A percentile compares a stretch with the other conserved stretches of the same genome.
These are phyloP conservation scores for Trichechus manatus DNA, from an alignment of 2,113 vertebrate genomes.

Conservation along the genomic window DNA sequence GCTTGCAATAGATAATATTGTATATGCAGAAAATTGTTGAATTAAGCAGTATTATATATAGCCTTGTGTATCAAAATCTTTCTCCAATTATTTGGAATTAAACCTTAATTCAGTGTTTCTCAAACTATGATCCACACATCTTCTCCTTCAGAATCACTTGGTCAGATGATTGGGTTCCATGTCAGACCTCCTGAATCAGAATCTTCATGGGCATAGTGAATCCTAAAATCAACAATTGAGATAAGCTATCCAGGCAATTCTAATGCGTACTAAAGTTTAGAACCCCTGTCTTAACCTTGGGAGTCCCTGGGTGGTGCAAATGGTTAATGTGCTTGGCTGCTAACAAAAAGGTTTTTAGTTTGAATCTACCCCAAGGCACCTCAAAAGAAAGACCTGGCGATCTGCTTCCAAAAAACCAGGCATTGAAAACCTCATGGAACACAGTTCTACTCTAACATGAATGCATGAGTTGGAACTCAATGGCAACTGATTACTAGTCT, in stretches of 20 bases:
- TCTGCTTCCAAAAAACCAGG: too few species aligned
- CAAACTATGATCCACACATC: not conserved
- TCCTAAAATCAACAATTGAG: not conserved
- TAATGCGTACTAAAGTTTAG: not conserved
- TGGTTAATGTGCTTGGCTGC: not conserved
- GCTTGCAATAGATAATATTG: slow-evolving; percentile 28
- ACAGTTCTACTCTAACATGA: not conserved
- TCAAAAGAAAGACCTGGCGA: not conserved
- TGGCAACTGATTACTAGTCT: not conserved
- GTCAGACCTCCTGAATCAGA: not conserved
- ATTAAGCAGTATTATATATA: not conserved
- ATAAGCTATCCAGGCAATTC: not conserved
- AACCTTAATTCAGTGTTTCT: not conserved
- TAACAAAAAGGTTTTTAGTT: not conserved
- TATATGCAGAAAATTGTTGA: not conserved
- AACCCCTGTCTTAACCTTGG: not conserved
- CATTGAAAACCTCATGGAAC: not conserved
- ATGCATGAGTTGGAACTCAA: not conserved
- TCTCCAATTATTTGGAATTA: not conserved
- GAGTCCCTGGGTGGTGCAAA: not conserved
- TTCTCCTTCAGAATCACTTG: not conserved
- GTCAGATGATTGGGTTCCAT: not conserved
- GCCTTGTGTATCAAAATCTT: not conserved
- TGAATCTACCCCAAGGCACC: not conserved
- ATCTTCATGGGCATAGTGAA: not conserved